Evolutionary conservation across 1,140 invertebrate species (phyloP).

Genomic region (Drosophila bocki): DNA sequence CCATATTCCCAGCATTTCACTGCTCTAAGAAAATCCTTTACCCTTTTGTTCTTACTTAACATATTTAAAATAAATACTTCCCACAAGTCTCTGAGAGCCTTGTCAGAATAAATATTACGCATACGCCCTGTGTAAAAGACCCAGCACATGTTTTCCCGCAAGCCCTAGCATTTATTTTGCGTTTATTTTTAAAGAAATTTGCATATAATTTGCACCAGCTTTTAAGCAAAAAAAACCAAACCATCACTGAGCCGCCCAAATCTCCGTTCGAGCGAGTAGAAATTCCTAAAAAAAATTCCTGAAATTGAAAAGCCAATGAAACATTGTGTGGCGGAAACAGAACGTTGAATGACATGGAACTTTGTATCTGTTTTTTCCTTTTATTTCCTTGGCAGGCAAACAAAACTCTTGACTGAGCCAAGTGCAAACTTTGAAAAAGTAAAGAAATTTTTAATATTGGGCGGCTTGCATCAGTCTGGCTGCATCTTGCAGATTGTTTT

Average conservation of each 20-base stretch:
- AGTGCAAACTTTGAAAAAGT: constrained; percentile 49
- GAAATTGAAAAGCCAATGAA: constrained; percentile 20
- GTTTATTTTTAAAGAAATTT: constrained; percentile 19
- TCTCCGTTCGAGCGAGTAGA: background rate
- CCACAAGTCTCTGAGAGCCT: background rate
- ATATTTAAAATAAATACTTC: background rate
- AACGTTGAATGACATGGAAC: constrained; percentile 38
- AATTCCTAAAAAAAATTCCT: constrained; percentile 11
- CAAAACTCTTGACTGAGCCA: constrained; percentile 22
- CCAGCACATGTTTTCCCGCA: background rate
- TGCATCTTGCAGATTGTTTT: constrained; percentile 49
- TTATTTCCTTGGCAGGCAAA: constrained; percentile 24
- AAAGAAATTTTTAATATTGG: constrained; percentile 68
- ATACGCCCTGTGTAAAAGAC: constrained; percentile 3
- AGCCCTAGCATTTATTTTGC: background rate
- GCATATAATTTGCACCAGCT: constrained; percentile 16
- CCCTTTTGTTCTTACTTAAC: background rate
- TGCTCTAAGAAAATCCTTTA: background rate
- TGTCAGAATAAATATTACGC: constrained; percentile 11
- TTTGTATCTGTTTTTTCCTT: constrained; percentile 8
- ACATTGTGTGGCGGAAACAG: constrained; percentile 15
- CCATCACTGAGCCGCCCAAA: background rate
- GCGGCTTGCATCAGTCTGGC: constrained; percentile 13
- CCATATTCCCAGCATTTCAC: background rate
- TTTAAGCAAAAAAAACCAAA: background rate